A percentile compares a stretch with the other conserved stretches of the same genome.
phyloP scores from a whole-genome alignment of 2,797 vertebrate species.

The Mus spretus region DNA sequence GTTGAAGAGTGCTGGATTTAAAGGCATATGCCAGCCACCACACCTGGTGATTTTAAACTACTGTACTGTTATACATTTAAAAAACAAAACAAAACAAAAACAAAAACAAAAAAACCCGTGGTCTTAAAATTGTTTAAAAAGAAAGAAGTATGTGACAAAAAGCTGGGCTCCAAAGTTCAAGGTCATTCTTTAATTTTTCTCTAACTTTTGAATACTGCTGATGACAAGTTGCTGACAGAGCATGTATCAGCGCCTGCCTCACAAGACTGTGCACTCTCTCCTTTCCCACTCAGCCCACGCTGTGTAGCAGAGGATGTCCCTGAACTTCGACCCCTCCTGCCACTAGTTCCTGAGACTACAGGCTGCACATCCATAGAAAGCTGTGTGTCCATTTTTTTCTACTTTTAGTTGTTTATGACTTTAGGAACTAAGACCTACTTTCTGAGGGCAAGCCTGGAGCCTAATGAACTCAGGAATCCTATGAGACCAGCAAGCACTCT shows the following conservation, averaged over 20 bases:
- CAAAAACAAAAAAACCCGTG: not conserved
- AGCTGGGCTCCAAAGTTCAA: not conserved
- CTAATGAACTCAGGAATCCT: not conserved
- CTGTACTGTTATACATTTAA: not conserved
- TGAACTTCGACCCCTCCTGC: not conserved
- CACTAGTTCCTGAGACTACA: not conserved
- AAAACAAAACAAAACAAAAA: no score
- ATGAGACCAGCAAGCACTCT: not conserved
- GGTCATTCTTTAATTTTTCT: not conserved
- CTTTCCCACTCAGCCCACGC: not conserved
- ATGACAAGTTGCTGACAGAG: not conserved
- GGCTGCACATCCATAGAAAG: not conserved
- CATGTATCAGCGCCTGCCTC: not conserved
- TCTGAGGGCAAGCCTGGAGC: not conserved
- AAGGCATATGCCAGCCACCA: not conserved
- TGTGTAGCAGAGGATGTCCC: not conserved
- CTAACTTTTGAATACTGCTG: not conserved
- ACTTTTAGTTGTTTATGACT: not conserved
- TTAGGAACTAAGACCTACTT: slow-evolving; percentile 11
- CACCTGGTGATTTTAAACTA: not conserved
- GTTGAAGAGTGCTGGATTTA: not conserved
- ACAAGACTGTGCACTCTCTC: not conserved
- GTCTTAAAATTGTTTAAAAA: not conserved
- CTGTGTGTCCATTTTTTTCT: not conserved
- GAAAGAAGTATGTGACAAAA: not conserved